Conservation (phyloP, 2,113 vertebrate genomes). For the Girardinichthys multiradiatus region DNA sequence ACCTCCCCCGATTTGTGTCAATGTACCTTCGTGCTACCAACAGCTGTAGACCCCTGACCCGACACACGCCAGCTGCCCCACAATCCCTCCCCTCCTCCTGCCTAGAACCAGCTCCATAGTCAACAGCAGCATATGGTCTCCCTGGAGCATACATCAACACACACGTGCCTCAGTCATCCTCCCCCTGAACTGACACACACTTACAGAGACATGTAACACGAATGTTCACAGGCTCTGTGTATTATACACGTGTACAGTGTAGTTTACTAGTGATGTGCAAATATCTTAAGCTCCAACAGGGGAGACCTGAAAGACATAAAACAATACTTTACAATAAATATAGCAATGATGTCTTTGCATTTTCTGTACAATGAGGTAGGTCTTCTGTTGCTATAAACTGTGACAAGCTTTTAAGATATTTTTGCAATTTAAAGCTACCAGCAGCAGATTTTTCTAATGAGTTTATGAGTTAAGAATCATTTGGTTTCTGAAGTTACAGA, state of each 20-base stretch:
- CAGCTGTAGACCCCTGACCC: conserved; percentile 76
- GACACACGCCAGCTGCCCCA: conserved; percentile 71
- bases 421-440: too few species aligned
- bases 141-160: conserved; percentile 64
- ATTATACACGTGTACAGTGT: background rate
- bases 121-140: conserved; percentile 68
- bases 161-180: conserved; percentile 52
- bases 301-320: too few species aligned
- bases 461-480: too few species aligned
- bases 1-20: conserved; percentile 50
- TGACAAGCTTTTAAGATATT: too few species aligned
- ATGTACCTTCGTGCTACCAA: conserved; percentile 62
- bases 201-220: conserved; percentile 20
- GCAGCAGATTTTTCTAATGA: too few species aligned
- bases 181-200: conserved; percentile 23
- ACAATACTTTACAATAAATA: too few species aligned
- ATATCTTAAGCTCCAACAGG: too few species aligned
- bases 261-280: background rate
- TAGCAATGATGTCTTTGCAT: too few species aligned
- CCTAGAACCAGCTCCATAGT: conserved; percentile 35
- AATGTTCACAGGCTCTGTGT: background rate
- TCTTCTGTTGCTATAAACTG: too few species aligned
- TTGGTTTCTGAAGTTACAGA: background rate
- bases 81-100: conserved; percentile 14
- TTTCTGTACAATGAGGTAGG: too few species aligned